Conservation (phyloP, 2,797 vertebrate species). For the Tinamus major region DNA sequence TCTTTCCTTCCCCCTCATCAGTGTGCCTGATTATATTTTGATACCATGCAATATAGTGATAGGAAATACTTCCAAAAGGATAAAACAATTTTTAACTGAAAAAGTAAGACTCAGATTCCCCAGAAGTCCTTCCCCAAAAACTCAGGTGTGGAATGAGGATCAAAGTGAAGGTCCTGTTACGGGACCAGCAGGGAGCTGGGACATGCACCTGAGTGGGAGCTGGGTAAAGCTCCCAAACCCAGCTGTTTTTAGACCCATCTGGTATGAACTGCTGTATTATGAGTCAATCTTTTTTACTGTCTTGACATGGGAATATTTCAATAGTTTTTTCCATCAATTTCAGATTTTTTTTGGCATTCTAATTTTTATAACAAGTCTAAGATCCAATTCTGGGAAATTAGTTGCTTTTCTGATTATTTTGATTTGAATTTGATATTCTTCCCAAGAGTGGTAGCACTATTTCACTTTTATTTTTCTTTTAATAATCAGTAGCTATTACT, state of each 20-base stretch:
- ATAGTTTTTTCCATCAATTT: background rate
- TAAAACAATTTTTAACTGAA: background rate
- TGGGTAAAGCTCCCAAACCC: background rate
- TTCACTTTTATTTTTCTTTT: background rate
- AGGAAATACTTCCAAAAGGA: background rate
- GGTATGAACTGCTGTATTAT: background rate
- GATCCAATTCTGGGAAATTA: background rate
- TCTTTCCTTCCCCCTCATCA: rapidly evolving
- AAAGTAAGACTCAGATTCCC: background rate
- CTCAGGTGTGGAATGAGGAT: no score
- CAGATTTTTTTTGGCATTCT: background rate
- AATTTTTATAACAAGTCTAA: background rate
- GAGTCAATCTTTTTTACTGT: no score
- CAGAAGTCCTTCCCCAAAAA: background rate
- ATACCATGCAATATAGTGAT: rapidly evolving
- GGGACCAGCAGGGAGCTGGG: no score
- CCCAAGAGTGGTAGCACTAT: background rate
- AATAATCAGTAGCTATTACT: background rate
- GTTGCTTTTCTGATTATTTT: background rate
- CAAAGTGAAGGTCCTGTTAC: background rate
- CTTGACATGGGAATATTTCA: background rate
- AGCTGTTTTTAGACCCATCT: background rate
- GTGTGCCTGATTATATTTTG: background rate
- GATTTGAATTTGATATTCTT: background rate
- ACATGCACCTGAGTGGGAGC: no score